Conservation (phyloP, 2,113 vertebrate species). For the Eidolon helvum region DNA sequence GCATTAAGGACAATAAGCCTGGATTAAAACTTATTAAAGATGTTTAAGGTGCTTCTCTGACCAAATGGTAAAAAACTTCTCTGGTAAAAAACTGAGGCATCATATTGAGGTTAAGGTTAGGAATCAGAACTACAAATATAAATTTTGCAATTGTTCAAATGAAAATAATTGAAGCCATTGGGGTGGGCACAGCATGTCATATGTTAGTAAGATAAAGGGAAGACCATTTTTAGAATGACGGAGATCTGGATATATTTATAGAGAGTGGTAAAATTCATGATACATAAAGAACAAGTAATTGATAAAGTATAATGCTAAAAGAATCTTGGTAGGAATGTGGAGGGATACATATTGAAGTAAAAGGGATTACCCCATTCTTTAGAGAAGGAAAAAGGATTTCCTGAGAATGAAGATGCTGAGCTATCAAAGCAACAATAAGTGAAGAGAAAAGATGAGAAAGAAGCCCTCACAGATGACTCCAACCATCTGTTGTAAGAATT, state of each 20-base stretch:
- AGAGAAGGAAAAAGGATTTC: neutral
- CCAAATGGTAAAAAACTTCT: neutral
- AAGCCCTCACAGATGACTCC: neutral
- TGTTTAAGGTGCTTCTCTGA: neutral
- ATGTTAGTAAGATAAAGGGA: neutral
- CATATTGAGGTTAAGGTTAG: neutral
- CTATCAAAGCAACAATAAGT: neutral
- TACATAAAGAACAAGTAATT: neutral
- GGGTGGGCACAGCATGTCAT: neutral
- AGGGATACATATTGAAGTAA: neutral
- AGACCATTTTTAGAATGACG: neutral
- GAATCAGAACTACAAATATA: neutral
- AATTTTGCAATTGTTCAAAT: neutral
- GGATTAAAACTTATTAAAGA: neutral
- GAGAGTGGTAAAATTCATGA: neutral
- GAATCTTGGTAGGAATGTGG: neutral
- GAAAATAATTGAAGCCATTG: neutral
- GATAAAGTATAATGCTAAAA: neutral
- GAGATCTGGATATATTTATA: neutral
- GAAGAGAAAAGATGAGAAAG: neutral
- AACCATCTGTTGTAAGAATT: neutral
- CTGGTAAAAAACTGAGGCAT: neutral
- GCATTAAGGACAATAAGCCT: neutral
- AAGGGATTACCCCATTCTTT: neutral
- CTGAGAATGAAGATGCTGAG: neutral